These are phyloP conservation scores for Drosophila lacicola DNA, from an alignment of 2,888 invertebrate species.

Conservation along the genomic window DNA sequence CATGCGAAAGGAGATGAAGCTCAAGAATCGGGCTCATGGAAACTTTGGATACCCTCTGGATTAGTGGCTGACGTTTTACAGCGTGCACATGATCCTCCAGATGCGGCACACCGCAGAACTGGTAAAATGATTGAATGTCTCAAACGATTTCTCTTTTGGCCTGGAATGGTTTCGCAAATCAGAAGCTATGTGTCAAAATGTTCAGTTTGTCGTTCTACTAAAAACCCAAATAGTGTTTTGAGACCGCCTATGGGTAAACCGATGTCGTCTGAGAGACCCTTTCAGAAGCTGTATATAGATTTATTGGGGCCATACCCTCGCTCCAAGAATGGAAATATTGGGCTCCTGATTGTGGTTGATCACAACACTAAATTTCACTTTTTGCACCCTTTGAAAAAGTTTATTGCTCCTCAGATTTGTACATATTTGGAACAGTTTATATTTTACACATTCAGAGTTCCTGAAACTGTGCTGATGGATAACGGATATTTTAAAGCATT, in stretches of 20 bases:
- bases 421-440: no score
- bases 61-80: constrained; percentile 1
- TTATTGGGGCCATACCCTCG: background rate
- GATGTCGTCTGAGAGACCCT: background rate
- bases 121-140: background rate
- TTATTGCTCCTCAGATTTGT: no score
- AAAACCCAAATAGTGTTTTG: background rate
- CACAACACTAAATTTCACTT: constrained; percentile 1
- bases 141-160: constrained; percentile 1
- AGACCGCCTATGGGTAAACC: constrained; percentile 1
- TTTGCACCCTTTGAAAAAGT: background rate
- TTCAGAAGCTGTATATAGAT: constrained; percentile 7
- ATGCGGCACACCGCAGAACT: background rate
- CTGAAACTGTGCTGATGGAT: no score
- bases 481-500: background rate
- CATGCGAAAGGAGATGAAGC: background rate
- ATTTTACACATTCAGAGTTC: no score
- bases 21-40: background rate
- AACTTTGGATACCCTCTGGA: background rate
- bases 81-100: background rate
- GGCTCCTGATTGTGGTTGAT: constrained; percentile 1
- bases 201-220: background rate
- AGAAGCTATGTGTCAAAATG: constrained; percentile 1
- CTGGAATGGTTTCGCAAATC: background rate
- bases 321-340: no score